Percentiles rank a stretch among this genome's conserved stretches.
phyloP scores from a whole-genome alignment of 2,888 invertebrate species.

The Thereva unica region DNA sequence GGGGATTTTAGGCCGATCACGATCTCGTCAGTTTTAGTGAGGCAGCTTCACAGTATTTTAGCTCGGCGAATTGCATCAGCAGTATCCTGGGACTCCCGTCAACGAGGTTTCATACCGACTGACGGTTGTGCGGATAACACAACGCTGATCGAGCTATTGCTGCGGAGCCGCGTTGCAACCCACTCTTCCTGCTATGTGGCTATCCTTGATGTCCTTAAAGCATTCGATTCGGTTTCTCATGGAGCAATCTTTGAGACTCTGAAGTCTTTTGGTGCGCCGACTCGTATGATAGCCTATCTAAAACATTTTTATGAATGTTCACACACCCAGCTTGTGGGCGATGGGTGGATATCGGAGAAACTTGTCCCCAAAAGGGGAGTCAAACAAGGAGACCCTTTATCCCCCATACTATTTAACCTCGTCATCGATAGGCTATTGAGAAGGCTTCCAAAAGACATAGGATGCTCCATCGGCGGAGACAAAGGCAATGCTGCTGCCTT shows the following conservation, averaged over 20 bases:
- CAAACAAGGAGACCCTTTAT: too few relatives aligned
- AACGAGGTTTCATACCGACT: not conserved
- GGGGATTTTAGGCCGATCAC: slow-evolving; percentile 6
- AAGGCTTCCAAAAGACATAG: too few relatives aligned
- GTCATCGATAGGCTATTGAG: too few relatives aligned
- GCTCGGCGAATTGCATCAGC: not conserved
- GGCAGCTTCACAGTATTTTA: not conserved
- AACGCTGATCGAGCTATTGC: not conserved
- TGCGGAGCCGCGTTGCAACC: not conserved
- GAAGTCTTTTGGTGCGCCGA: not conserved
- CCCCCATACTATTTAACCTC: too few relatives aligned
- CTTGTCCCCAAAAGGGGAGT: too few relatives aligned
- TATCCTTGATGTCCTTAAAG: not conserved
- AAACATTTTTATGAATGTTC: not conserved
- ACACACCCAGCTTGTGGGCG: not conserved
- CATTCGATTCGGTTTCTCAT: slow-evolving; percentile 13
- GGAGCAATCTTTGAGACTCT: too few relatives aligned
- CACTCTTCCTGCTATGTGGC: not conserved
- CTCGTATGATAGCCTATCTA: not conserved
- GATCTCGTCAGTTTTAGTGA: not conserved
- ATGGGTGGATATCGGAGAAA: too few relatives aligned
- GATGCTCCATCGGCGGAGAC: too few relatives aligned
- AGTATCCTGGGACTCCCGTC: not conserved
- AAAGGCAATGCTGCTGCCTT: too few relatives aligned
- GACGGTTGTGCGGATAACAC: not conserved